A percentile compares a stretch with the other conserved stretches of the same genome.
Conservation (phyloP, 2,113 vertebrate genomes). For the Pluvialis apricaria region DNA sequence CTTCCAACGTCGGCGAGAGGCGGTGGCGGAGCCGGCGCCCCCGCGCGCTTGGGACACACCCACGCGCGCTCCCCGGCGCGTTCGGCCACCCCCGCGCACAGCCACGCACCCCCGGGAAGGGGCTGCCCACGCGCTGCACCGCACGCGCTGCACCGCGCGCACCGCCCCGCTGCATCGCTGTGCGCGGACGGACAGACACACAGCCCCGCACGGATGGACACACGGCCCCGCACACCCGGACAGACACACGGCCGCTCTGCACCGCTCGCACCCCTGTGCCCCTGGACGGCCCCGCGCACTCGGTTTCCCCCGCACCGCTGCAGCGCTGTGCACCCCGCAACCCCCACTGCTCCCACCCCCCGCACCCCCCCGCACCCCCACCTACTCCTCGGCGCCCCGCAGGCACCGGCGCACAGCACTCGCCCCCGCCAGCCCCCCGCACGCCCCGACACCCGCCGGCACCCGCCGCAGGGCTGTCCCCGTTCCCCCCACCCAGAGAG, state of each 20-base stretch:
- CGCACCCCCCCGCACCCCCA: too few species aligned
- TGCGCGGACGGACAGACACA: neutral
- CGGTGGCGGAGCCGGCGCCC: neutral
- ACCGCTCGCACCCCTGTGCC: neutral
- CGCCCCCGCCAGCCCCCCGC: neutral
- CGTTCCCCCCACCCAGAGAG: neutral
- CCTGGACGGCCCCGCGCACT: accelerated
- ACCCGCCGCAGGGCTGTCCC: accelerated
- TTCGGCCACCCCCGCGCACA: neutral
- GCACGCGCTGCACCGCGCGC: neutral
- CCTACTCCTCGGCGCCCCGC: neutral
- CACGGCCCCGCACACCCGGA: too few species aligned
- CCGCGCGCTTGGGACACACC: conserved; percentile 7
- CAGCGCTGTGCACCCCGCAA: neutral
- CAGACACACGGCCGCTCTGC: neutral
- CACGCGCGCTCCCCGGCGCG: neutral
- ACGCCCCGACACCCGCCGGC: neutral
- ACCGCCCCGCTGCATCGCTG: neutral
- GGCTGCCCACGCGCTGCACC: neutral
- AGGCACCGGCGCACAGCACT: neutral
- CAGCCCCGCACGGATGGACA: neutral
- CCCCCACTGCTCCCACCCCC: neutral
- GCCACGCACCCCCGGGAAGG: neutral
- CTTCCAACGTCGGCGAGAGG: neutral
- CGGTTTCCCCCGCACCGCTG: neutral